Evolutionary conservation across 2,797 vertebrate species (phyloP).

Genomic region (Syndactyla subalaris): DNA sequence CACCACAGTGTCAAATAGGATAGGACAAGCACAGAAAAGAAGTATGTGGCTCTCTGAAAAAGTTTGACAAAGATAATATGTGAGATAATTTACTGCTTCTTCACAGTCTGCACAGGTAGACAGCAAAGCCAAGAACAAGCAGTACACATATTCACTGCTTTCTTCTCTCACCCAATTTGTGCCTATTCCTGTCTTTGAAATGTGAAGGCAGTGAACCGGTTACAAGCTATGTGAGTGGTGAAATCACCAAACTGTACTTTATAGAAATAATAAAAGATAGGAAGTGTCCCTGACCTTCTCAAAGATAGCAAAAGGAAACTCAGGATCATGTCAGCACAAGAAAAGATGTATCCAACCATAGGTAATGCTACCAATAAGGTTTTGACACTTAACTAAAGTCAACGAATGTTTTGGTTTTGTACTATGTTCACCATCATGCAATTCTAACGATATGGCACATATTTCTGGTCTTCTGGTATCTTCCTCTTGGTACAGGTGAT

Average conservation of each 20-base stretch:
- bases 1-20: not conserved
- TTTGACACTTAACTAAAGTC: not conserved
- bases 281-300: not conserved
- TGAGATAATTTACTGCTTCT: not conserved
- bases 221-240: not conserved
- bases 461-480: not conserved
- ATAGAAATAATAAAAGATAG: not conserved
- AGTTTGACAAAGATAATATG: not conserved
- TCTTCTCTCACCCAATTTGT: not conserved
- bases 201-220: not conserved
- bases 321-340: not conserved
- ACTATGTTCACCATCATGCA: not conserved
- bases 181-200: not conserved
- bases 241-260: not conserved
- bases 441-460: not conserved
- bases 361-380: not conserved
- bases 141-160: not conserved
- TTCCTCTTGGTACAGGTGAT: not conserved
- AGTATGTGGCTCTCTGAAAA: not conserved
- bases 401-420: not conserved
- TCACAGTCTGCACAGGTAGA: not conserved
- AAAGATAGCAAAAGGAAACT: not conserved
- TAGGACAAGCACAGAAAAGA: not conserved
- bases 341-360: not conserved
- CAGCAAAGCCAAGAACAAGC: constrained; percentile 20